Conservation (phyloP, 2,888 invertebrate genomes). For the Epicampocera succincta region DNA sequence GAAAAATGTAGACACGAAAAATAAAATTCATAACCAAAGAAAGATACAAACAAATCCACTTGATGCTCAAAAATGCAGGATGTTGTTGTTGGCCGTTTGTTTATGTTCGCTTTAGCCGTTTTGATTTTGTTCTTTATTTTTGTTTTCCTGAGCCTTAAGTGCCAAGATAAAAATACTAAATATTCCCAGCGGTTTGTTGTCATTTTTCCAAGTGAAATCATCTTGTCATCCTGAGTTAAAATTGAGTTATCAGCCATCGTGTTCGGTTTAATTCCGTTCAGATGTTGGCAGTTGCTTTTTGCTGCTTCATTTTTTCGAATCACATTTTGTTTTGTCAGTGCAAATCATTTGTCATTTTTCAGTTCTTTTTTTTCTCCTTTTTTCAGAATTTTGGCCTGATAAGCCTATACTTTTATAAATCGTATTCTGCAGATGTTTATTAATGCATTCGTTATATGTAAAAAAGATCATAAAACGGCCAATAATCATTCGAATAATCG, state of each 20-base stretch:
- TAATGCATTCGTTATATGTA: background rate
- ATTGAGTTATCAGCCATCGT: conserved; percentile 76
- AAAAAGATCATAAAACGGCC: background rate
- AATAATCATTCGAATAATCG: background rate
- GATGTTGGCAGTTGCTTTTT: conserved; percentile 7
- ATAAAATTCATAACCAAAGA: conserved; percentile 36
- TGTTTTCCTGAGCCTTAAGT: conserved; percentile 33
- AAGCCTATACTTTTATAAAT: conserved; percentile 36
- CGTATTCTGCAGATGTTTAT: background rate
- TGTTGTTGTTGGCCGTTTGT: conserved; percentile 25
- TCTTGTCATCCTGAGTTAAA: conserved; percentile 75
- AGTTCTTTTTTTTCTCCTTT: no score
- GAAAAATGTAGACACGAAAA: conserved; percentile 19
- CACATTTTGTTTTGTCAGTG: conserved; percentile 67
- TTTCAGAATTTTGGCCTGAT: conserved; percentile 18
- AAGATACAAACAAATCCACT: conserved; percentile 37
- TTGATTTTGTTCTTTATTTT: conserved; percentile 36
- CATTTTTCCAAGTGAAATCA: conserved; percentile 72
- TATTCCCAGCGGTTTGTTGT: conserved; percentile 65
- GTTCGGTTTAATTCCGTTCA: conserved; percentile 24
- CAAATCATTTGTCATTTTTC: conserved; percentile 66
- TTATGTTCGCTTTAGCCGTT: conserved; percentile 23
- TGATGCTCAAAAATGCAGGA: conserved; percentile 32
- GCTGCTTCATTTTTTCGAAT: background rate
- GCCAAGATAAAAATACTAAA: conserved; percentile 49